Percentiles rank a stretch among this genome's conserved stretches.
Evolutionary conservation across 2,888 invertebrate genomes (phyloP).

Genomic region (Stramonita haemastoma): DNA sequence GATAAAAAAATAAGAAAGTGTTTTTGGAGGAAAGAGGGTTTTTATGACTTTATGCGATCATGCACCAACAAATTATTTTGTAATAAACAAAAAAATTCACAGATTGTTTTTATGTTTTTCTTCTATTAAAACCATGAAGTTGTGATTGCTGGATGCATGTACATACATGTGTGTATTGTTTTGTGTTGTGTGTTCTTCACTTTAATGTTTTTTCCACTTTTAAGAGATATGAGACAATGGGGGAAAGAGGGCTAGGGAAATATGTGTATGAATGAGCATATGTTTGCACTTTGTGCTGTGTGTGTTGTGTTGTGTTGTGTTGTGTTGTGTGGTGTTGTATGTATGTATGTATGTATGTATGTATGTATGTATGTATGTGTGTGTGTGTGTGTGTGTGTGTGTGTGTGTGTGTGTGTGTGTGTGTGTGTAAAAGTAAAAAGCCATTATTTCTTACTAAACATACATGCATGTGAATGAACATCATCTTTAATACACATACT

Average conservation of each 20-base stretch:
- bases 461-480: too few species aligned
- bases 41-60: background rate
- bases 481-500: too few species aligned
- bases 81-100: background rate
- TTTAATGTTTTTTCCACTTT: background rate
- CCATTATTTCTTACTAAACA: too few species aligned
- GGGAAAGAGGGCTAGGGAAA: background rate
- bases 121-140: background rate
- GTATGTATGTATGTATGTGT: slow-evolving; percentile 12
- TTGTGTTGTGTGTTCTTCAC: background rate
- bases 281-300: background rate
- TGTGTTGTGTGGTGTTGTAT: background rate
- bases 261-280: background rate
- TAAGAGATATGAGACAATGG: background rate
- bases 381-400: slow-evolving; percentile 6
- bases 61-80: background rate
- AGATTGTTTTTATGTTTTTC: background rate
- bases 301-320: background rate
- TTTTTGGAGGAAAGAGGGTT: background rate
- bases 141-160: background rate
- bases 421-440: background rate
- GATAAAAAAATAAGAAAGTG: too few species aligned
- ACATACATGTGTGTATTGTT: background rate
- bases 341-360: background rate
- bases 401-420: background rate